A percentile compares a stretch with the other conserved stretches of the same genome.
Conservation (phyloP, 2,113 vertebrate species). For the Silurus meridionalis region DNA sequence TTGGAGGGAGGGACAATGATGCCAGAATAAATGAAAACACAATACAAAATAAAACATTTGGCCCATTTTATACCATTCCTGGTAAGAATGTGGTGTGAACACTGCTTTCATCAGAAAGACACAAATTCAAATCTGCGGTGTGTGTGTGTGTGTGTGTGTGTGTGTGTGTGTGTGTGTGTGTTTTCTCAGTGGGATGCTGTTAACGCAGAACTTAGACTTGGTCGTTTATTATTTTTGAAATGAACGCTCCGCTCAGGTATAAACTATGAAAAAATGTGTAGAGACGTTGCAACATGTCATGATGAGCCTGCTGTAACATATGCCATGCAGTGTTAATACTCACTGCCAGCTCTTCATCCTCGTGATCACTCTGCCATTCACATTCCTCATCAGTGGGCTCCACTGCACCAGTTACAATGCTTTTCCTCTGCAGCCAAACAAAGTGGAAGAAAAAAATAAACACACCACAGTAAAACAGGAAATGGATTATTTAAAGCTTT, state of each 20-base stretch:
- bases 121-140: neutral
- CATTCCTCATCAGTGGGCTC: constrained; percentile 94
- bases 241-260: neutral
- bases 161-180: too few relatives aligned
- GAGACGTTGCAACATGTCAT: neutral
- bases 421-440: constrained; percentile 73
- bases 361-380: constrained; percentile 91
- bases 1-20: neutral
- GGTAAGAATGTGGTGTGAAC: neutral
- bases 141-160: too few relatives aligned
- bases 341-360: constrained; percentile 92
- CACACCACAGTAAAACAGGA: neutral
- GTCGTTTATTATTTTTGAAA: neutral
- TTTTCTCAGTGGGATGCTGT: neutral
- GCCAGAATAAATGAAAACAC: neutral
- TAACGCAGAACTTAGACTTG: neutral
- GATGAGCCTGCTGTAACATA: neutral
- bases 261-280: neutral
- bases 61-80: neutral
- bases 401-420: constrained; percentile 80
- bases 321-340: constrained; percentile 59
- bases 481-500: neutral
- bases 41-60: neutral
- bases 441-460: neutral
- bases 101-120: neutral